phyloP scores from a whole-genome alignment of 2,888 invertebrate genomes.

The Eurytoma adleriae region DNA sequence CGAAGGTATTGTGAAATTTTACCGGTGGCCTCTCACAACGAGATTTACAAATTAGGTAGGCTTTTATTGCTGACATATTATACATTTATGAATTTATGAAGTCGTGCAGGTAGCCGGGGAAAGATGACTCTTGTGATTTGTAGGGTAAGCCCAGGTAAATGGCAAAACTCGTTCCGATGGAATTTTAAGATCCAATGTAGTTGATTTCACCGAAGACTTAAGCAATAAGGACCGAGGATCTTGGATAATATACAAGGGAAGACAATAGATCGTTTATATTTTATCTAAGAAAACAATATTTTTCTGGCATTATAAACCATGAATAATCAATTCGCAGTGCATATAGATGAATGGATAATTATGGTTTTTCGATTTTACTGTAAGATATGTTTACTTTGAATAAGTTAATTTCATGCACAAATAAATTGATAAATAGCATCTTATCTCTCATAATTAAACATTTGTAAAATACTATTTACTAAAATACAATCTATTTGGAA shows the following conservation, averaged over 20 bases:
- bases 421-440: no score
- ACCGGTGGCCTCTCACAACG: constrained; percentile 3
- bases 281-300: neutral
- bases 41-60: constrained; percentile 40
- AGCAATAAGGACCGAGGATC: neutral
- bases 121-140: constrained; percentile 44
- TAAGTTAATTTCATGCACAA: no score
- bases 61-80: constrained; percentile 34
- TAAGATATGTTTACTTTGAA: no score
- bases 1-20: constrained; percentile 39
- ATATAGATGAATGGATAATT: no score
- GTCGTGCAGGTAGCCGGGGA: constrained; percentile 37
- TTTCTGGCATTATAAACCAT: no score
- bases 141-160: neutral
- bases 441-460: no score
- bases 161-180: constrained; percentile 10
- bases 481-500: no score
- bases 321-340: no score
- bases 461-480: no score
- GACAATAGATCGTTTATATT: neutral
- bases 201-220: neutral
- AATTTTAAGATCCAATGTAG: constrained; percentile 28
- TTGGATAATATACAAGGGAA: neutral
- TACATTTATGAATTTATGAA: constrained; percentile 46
- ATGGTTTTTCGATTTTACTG: no score